phyloP scores from a whole-genome alignment of 2,797 vertebrate genomes.

The Huso huso region DNA sequence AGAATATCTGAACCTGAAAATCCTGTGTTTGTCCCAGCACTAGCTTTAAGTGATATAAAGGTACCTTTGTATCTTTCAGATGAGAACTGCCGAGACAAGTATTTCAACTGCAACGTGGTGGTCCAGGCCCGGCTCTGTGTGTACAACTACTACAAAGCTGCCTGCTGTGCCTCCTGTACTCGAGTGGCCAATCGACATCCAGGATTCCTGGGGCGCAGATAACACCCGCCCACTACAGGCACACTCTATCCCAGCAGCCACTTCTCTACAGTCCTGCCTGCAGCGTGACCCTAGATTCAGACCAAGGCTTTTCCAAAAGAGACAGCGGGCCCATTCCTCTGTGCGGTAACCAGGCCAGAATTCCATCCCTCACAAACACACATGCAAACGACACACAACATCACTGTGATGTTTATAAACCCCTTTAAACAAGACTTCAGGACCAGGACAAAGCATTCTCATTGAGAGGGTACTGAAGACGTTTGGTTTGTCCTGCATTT shows the following conservation, averaged over 20 bases:
- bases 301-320: too few species aligned
- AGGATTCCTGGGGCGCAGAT: slow-evolving; percentile 63
- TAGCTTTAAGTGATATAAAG: neutral
- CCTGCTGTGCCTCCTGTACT: slow-evolving; percentile 83
- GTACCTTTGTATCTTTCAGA: slow-evolving; percentile 50
- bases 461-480: too few species aligned
- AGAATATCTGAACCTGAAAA: neutral
- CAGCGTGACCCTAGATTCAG: neutral
- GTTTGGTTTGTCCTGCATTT: too few species aligned
- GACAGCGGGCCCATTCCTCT: too few species aligned
- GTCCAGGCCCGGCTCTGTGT: slow-evolving; percentile 93
- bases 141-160: slow-evolving; percentile 86
- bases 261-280: neutral
- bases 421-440: too few species aligned
- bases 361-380: too few species aligned
- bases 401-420: too few species aligned
- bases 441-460: too few species aligned
- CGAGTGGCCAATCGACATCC: slow-evolving; percentile 63
- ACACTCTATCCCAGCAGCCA: neutral
- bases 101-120: slow-evolving; percentile 94
- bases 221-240: slow-evolving; percentile 33
- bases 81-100: slow-evolving; percentile 85
- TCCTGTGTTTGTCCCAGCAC: neutral
- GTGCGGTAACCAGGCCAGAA: too few species aligned
- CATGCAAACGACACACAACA: too few species aligned